Conservation (phyloP, 2,888 invertebrate species). For the Eristalinus aeneus region DNA sequence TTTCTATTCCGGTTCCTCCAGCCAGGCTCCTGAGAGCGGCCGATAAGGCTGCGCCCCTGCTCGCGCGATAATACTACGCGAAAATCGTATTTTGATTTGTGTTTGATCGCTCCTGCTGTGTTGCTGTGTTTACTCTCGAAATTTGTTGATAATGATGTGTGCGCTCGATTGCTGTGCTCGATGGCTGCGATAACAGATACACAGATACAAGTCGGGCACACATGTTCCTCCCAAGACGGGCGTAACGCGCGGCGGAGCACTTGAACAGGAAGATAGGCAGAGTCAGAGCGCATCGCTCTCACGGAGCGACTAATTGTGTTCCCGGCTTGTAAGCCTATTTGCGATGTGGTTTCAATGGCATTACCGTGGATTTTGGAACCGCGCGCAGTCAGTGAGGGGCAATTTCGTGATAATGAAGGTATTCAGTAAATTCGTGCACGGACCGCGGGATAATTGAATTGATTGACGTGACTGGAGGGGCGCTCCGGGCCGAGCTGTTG, state of each 20-base stretch:
- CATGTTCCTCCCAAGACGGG: constrained; percentile 6
- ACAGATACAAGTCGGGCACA: constrained; percentile 25
- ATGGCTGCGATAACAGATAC: constrained; percentile 11
- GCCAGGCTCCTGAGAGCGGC: not conserved
- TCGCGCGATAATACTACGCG: constrained; percentile 73
- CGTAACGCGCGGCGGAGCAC: constrained; percentile 6
- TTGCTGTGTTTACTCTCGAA: constrained; percentile 77
- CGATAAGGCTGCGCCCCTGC: constrained; percentile 35
- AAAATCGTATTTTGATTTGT: constrained; percentile 78
- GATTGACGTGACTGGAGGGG: not conserved
- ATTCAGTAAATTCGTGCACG: constrained; percentile 28
- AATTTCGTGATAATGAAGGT: constrained; percentile 43
- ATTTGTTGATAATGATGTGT: constrained; percentile 78
- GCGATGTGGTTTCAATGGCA: constrained; percentile 32
- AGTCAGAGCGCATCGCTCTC: not conserved
- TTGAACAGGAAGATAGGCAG: constrained; percentile 14
- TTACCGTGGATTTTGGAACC: constrained; percentile 40
- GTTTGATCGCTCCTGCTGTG: constrained; percentile 74
- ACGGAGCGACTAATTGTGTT: constrained; percentile 43
- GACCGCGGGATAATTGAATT: constrained; percentile 25
- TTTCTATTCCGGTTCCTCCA: constrained; percentile 38
- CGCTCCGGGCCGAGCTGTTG: constrained; percentile 12
- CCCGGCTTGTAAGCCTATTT: constrained; percentile 35
- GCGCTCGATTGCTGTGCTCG: constrained; percentile 34
- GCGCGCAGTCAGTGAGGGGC: not conserved